Base-by-base conservation (phyloP, 2,113 vertebrate species). In the Melanotaenia duboulayi region DNA sequence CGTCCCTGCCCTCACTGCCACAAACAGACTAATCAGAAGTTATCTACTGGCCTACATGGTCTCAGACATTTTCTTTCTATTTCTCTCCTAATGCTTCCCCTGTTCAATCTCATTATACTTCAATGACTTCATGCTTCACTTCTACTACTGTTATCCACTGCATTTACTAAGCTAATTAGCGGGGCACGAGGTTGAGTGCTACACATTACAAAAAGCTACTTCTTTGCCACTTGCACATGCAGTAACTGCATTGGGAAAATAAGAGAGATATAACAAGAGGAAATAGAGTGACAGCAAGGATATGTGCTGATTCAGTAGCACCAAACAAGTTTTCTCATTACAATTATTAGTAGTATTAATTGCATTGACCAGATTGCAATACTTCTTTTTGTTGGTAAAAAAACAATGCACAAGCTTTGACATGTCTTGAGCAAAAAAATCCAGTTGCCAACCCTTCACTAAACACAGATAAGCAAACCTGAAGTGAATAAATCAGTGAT, bases 161-260 rank as follows among this genome's bases (percentile, higher is more conserved):
- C 68, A 74, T 84, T 90, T 80, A 85, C 81, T 49, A 83, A 85
- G 81, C 75, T 89, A 90, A 91, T 91, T 87, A 83, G 79, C 44
- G 68, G 85, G 84, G 74, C 87, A 78, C 77, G 74, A 68, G 84
- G 78, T 84, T 87, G 82, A 88, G 76, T 80, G 76, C 48, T 67
- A 66, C 81, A 81, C 78, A 76, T 54, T 81, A 77, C 71, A 86
- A 66, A 82, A 81, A 62, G 65, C 79, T 75, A 65, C 65, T 65
- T 77, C 50, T 79, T 80, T 77, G 79, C 84, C 24, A 71, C 63
- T 37, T 28, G 32, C 56, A 76, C 66, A 81, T 66, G 70, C 67
- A 56, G 49, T 65, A 67, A 65, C 67, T 72, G n/a, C 46, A 46
- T 11, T 24, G 1, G 35, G 52, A 65, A 46, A 60, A 40, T 16